Base-by-base conservation (phyloP, 2,888 invertebrate genomes). In the Eristalis intricaria region DNA sequence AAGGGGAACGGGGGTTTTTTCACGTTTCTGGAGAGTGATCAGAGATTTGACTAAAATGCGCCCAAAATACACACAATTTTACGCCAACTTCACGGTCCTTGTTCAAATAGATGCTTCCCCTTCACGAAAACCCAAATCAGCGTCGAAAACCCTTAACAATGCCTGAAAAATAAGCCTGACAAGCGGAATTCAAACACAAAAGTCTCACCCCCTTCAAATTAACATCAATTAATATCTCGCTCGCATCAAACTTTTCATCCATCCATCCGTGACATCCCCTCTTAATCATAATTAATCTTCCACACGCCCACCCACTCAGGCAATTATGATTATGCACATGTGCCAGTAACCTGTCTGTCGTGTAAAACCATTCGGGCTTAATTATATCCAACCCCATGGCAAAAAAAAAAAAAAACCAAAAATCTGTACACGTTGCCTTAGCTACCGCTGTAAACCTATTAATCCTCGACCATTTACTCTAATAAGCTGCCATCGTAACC, bases 241-340 rank as follows among this genome's bases (percentile, higher is more conserved):
- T 15, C 60, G 32, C 22, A 40, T 50, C 50, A 4, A 50, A 7
- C 19, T 3, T 19, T 50, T 8, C 50, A 29, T 40, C 26, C 63
- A 50, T 73, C 13, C 63, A 50, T 23, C 63, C 8, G 10, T 65
- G 65, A 23, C 65, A 74, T 23, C 2, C 23, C 2, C 26, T 15
- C 56, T 65, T 56, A 56, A 74, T 74, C 74, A 58, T 74, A 65
- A 74, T 74, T 65, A 65, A 74, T 74, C 74, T 50, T 22, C 4
- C 15, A 23, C n/a, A 19, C 50, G 29, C 8, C 43, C 32, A 23
- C 56, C 13, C 63, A 29, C 29, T 50, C 32, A 22, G 73, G 50
- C 15, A 73, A 73, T 64, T 29, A 43, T 50, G 23, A 64, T 73
- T 61, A 43, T 40, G 38, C 2, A 23, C 26, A 29, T 26, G 1